Base-by-base conservation (phyloP, 2,797 vertebrate species). In the Phaenicophaeus curvirostris region DNA sequence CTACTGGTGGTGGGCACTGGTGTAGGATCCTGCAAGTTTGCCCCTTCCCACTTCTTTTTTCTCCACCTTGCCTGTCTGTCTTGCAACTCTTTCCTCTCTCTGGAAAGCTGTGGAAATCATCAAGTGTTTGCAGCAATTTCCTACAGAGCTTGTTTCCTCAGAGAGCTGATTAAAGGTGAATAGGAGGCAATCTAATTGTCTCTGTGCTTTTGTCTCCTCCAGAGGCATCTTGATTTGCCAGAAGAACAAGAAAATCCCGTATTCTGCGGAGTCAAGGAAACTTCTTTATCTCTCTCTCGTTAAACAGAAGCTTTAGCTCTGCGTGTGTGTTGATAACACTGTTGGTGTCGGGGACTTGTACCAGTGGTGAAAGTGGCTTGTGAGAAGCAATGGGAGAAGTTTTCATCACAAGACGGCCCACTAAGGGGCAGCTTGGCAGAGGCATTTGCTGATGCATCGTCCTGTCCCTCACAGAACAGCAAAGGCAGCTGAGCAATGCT, bases 211-310 rank as follows among this genome's bases (percentile, higher is more conserved):
- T 59, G 51, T 85, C 74, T 92, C 81, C n/a, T 81, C 61, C 61
- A 0, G 1, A 75, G 62, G 62, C 87, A 59, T 51, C n/a, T 5
- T 0, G 0, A 27, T 74, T 78, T 84, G 27, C 41, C 27, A 50
- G 73, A 73, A 95, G 53, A 80, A 75, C 6, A 30, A 85, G 80
- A 80, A 83, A 83, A 86, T 37, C 73, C 68, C 46, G 77, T 25
- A 35, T 92, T 68, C 63, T 53, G 27, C 0, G 2, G 57, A 51
- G 35, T 61, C 13, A 53, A 63, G 67, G 69, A 66, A 77, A 63
- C 35, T 81, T 82, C 59, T 59, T n/a, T n/a, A n/a, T 89, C 48
- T 24, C 9, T 66, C 0, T n/a, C n/a, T n/a, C n/a, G 0, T 50
- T 53, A 65, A 42, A 54, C 9, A 53, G 44, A 33, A 67, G 35